These are phyloP conservation scores for Chrysomela aeneicollis DNA, from an alignment of 2,888 invertebrate genomes.

Conservation along the genomic window DNA sequence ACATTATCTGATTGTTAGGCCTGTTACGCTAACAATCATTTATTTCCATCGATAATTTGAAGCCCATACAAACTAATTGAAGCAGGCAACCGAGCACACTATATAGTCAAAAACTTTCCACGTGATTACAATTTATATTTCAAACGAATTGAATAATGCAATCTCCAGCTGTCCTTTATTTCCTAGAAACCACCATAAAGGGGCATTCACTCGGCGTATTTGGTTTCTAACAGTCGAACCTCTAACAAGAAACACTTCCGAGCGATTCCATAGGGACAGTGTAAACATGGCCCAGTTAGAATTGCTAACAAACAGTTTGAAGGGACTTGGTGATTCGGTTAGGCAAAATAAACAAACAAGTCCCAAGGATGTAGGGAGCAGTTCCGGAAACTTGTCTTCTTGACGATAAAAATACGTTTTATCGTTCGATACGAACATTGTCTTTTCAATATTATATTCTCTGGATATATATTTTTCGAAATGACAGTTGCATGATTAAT, in stretches of 20 bases:
- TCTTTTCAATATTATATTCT: too few relatives aligned
- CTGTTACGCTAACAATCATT: too few relatives aligned
- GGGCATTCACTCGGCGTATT: background rate
- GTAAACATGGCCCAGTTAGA: constrained; percentile 1
- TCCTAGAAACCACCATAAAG: background rate
- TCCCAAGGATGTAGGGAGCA: background rate
- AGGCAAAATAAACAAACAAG: background rate
- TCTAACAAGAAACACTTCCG: background rate
- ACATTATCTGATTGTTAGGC: too few relatives aligned
- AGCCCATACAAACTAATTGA: too few relatives aligned
- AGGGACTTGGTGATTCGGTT: constrained; percentile 1
- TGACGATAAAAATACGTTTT: background rate
- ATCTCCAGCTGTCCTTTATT: background rate
- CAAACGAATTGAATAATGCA: background rate
- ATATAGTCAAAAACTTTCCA: background rate
- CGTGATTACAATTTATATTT: background rate
- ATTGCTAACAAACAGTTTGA: background rate
- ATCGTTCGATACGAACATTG: background rate
- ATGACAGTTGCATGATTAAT: too few relatives aligned
- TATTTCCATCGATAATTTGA: too few relatives aligned
- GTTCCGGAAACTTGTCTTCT: constrained; percentile 2
- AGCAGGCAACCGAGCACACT: background rate
- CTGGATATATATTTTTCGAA: too few relatives aligned
- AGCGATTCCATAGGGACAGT: constrained; percentile 1
- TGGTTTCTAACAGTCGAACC: background rate